Conservation (phyloP, 2,888 invertebrate species). For the Caenorhabditis becei region DNA sequence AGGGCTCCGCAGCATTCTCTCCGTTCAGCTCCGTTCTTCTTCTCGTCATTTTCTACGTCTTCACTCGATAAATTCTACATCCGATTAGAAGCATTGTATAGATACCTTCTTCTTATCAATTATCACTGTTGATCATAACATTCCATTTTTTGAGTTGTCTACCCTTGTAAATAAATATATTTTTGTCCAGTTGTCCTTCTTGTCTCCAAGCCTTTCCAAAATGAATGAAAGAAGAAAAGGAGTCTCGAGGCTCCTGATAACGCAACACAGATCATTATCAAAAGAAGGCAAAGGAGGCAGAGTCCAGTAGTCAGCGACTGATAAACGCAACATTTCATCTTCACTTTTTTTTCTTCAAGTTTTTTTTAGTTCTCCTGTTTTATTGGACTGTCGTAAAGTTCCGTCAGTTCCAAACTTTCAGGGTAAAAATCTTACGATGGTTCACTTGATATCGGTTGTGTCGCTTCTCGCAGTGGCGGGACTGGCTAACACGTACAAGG, state of each 20-base stretch:
- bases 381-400: constrained; percentile 20
- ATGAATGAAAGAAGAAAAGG: not conserved
- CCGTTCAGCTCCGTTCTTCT: constrained; percentile 19
- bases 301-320: constrained; percentile 34
- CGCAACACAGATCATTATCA: constrained; percentile 37
- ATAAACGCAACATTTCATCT: constrained; percentile 21
- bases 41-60: constrained; percentile 29
- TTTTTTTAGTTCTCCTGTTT: not conserved
- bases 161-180: not conserved
- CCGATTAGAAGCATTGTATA: not conserved
- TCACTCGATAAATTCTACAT: constrained; percentile 1
- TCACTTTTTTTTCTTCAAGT: constrained; percentile 4
- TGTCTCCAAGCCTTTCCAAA: too few species aligned
- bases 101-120: too few species aligned
- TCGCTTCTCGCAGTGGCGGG: constrained; percentile 14
- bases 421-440: constrained; percentile 15
- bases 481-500: constrained; percentile 14
- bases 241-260: constrained; percentile 30
- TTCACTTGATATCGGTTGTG: constrained; percentile 5
- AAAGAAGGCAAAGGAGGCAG: constrained; percentile 6
- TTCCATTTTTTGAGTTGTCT: not conserved
- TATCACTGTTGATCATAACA: constrained; percentile 9
- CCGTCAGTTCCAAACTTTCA: constrained; percentile 1
- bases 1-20: constrained; percentile 21
- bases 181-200: too few species aligned